phyloP scores from a whole-genome alignment of 2,113 vertebrate species.

The Chloropsis hardwickii region DNA sequence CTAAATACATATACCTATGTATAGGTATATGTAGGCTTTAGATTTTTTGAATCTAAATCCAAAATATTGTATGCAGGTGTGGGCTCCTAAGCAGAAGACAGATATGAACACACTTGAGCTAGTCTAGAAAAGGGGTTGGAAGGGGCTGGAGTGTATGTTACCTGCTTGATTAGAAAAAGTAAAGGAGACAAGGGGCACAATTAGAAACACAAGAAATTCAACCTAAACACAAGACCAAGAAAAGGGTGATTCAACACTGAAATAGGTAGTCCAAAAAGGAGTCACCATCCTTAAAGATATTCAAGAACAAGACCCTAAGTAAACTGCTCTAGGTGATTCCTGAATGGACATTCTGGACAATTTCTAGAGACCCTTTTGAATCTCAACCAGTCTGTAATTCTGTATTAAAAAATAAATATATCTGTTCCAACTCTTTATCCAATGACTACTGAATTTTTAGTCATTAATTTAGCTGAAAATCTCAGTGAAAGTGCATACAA shows the following conservation, averaged over 20 bases:
- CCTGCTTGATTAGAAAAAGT: background rate
- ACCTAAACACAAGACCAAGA: background rate
- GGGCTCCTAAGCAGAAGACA: background rate
- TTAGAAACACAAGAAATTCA: background rate
- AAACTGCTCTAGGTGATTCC: background rate
- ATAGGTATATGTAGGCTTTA: too few species aligned
- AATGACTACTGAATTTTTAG: background rate
- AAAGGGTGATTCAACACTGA: background rate
- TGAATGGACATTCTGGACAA: background rate
- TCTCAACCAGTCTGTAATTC: background rate
- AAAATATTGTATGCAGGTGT: fast-evolving
- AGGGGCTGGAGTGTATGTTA: fast-evolving
- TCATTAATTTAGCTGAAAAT: background rate
- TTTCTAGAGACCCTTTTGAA: background rate
- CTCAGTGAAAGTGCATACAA: background rate
- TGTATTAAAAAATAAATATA: background rate
- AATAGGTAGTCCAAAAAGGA: background rate
- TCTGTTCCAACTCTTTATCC: background rate
- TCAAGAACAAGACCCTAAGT: background rate
- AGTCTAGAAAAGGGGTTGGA: background rate
- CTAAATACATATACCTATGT: background rate
- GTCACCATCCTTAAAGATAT: background rate
- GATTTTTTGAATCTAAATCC: background rate
- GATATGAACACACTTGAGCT: background rate
- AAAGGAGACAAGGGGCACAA: background rate